Evolutionary conservation across 2,113 vertebrate genomes (phyloP).

Genomic region (Salvator merianae): DNA sequence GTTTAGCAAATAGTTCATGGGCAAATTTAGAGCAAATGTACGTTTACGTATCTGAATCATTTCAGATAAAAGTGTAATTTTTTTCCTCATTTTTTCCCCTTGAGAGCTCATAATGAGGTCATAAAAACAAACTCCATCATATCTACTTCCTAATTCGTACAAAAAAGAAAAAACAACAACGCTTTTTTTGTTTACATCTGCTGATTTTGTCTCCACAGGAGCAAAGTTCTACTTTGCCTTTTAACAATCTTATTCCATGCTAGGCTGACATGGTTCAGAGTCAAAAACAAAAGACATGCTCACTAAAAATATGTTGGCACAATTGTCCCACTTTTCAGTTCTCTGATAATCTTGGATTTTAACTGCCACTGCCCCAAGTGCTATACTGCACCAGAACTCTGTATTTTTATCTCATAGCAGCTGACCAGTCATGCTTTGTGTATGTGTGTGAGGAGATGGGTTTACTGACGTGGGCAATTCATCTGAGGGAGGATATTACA

Average conservation of each 20-base stretch:
- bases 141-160: neutral
- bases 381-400: too few species aligned
- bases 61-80: neutral
- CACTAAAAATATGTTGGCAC: neutral
- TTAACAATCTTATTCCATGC: neutral
- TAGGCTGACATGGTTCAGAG: neutral
- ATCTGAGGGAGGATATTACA: too few species aligned
- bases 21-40: neutral
- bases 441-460: too few species aligned
- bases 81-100: neutral
- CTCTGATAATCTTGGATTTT: too few species aligned
- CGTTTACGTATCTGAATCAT: neutral
- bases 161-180: neutral
- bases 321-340: neutral
- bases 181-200: neutral
- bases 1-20: neutral
- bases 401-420: too few species aligned
- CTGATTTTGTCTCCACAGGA: neutral
- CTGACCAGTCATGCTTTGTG: too few species aligned
- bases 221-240: neutral
- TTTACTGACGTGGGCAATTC: too few species aligned
- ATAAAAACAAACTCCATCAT: neutral
- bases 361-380: too few species aligned
- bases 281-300: neutral
- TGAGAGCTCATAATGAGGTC: neutral